These are phyloP conservation scores for Galbula dea DNA, from an alignment of 2,113 vertebrate genomes.

Conservation along the genomic window DNA sequence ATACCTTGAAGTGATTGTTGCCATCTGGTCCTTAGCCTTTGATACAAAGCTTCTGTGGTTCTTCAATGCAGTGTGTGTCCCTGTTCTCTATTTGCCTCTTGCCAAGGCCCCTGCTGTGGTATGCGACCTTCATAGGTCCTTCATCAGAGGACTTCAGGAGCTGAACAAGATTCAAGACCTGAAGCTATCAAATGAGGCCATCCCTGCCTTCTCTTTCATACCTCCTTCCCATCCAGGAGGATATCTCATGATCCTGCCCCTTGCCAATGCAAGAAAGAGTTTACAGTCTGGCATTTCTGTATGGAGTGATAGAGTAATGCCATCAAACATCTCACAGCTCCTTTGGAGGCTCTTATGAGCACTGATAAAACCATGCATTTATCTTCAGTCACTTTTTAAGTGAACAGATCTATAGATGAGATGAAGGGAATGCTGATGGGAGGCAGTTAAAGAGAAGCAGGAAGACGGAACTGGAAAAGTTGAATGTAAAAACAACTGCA, in stretches of 20 bases:
- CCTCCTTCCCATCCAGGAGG: not conserved
- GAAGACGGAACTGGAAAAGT: not conserved
- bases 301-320: not conserved
- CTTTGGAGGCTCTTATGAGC: not conserved
- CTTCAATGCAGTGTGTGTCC: fast-evolving
- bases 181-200: not conserved
- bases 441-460: not conserved
- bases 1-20: not conserved
- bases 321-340: not conserved
- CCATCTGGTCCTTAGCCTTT: not conserved
- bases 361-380: not conserved
- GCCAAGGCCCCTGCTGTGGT: not conserved
- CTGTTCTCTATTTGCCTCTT: not conserved
- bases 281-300: not conserved
- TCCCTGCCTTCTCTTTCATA: not conserved
- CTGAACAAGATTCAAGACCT: not conserved
- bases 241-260: fast-evolving
- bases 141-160: not conserved
- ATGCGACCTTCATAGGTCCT: not conserved
- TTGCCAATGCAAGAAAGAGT: not conserved
- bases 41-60: not conserved
- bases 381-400: not conserved
- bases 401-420: not conserved
- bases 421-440: not conserved
- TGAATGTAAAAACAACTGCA: not conserved